A percentile compares a stretch with the other conserved stretches of the same genome.
Evolutionary conservation across 2,888 invertebrate species (phyloP).

Genomic region (Sinopyrophorus schimmeli): DNA sequence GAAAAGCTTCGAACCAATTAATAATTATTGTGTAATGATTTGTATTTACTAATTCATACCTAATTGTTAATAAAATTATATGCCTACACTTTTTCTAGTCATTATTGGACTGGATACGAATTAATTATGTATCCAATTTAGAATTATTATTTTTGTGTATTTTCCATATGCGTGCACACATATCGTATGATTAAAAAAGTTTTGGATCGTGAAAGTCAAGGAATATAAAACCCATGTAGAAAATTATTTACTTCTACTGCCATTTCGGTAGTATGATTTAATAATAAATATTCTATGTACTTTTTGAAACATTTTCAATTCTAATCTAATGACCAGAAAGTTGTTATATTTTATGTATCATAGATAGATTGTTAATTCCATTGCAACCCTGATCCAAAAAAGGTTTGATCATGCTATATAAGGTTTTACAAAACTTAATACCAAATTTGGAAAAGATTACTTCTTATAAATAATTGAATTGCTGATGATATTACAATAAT

Average conservation of each 20-base stretch:
- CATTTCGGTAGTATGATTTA: not conserved
- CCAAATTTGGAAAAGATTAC: too few species aligned
- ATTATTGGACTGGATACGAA: conserved; percentile 18
- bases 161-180: conserved; percentile 17
- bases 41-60: conserved; percentile 23
- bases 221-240: not conserved
- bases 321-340: too few species aligned
- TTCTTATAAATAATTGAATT: too few species aligned
- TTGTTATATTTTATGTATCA: too few species aligned
- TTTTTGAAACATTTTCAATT: too few species aligned
- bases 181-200: not conserved
- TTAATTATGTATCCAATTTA: conserved; percentile 10
- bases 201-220: not conserved
- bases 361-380: too few species aligned
- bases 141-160: conserved; percentile 2
- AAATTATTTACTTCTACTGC: not conserved
- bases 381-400: too few species aligned
- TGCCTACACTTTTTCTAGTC: conserved; percentile 25
- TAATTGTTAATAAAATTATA: conserved; percentile 17
- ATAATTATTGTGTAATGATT: conserved; percentile 26
- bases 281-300: not conserved
- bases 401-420: too few species aligned
- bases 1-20: conserved; percentile 47
- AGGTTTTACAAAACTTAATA: too few species aligned
- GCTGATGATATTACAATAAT: too few species aligned